These are phyloP conservation scores for Anadara kagoshimensis DNA, from an alignment of 1,140 invertebrate genomes.

Conservation along the genomic window DNA sequence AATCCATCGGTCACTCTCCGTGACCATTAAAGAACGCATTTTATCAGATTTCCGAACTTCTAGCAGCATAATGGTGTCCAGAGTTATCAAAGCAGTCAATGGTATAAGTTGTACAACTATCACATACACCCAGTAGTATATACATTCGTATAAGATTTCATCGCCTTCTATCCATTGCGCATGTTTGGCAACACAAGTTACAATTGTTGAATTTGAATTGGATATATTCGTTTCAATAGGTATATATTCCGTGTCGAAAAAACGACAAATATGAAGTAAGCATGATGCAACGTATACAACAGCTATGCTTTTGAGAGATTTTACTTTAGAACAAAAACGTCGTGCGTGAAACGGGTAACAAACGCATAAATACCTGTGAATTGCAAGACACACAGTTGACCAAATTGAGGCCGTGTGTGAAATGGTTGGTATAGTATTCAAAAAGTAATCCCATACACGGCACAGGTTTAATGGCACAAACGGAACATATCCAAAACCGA, in stretches of 20 bases:
- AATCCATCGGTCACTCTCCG: not conserved
- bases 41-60: constrained; percentile 19
- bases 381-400: constrained; percentile 26
- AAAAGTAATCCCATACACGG: constrained; percentile 30
- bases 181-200: constrained; percentile 31
- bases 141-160: constrained; percentile 22
- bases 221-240: not conserved
- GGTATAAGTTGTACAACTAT: constrained; percentile 24
- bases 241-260: constrained; percentile 34
- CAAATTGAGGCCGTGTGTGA: constrained; percentile 36
- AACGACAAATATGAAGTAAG: constrained; percentile 29
- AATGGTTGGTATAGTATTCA: constrained; percentile 28
- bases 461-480: constrained; percentile 28
- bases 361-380: constrained; percentile 30
- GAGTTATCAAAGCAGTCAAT: constrained; percentile 1
- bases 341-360: constrained; percentile 28
- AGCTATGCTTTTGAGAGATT: constrained; percentile 14
- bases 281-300: constrained; percentile 16
- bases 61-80: constrained; percentile 32
- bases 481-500: not conserved
- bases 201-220: constrained; percentile 3
- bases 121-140: constrained; percentile 34
- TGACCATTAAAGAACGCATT: constrained; percentile 3
- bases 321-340: constrained; percentile 19
- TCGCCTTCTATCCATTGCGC: constrained; percentile 18